Base-by-base conservation (phyloP, 2,113 vertebrate genomes). In the Hypanus sabinus region DNA sequence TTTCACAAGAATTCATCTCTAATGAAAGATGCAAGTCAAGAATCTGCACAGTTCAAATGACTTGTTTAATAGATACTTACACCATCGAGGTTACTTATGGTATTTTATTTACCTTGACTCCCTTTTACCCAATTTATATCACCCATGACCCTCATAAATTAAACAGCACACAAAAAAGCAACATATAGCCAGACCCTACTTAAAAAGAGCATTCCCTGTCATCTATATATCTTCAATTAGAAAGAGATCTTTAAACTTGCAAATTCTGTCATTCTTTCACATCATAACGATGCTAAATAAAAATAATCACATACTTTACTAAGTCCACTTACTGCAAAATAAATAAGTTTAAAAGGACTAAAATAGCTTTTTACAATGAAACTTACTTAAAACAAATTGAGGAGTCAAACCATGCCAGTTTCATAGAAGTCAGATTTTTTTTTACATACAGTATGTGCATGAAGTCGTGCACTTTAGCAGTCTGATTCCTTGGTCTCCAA, bases 241-340 rank as follows among this genome's bases (percentile, higher is more conserved):
- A 6, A 65, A 90, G n/a, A 65, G 60, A 60, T 90, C 60, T 65
- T 30, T 7, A 65, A 88, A 88, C 4, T 30, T 57, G 22, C 79
- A 83, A 83, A 18, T 55, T 55, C 22, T 24, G 22, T 16, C n/a
- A 65, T 65, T 12, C 30, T 88, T 33, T 33, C 30, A 65, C 14
- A 88, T 88, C 33, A 88, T 65, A 88, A 88, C 65, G 85, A 18
- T 90, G 60, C 55, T 90, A 14, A 90, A 68, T 33, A 90, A 18
- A 88, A 88, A 27, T 65, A 62, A 88, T 55, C 46, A 88, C 60
- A 88, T 88, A 27, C 30, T 60, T 62, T 88, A 62, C 11, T 65
- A 30, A 20, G 14, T 71, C 65, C 65, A 71, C 20, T 71, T 71
- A 20, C 70, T 71, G 70, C 18, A 71, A 71, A 71, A 71, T 71